Conservation (phyloP, 2,113 vertebrate species). For the Oryctolagus cuniculus region DNA sequence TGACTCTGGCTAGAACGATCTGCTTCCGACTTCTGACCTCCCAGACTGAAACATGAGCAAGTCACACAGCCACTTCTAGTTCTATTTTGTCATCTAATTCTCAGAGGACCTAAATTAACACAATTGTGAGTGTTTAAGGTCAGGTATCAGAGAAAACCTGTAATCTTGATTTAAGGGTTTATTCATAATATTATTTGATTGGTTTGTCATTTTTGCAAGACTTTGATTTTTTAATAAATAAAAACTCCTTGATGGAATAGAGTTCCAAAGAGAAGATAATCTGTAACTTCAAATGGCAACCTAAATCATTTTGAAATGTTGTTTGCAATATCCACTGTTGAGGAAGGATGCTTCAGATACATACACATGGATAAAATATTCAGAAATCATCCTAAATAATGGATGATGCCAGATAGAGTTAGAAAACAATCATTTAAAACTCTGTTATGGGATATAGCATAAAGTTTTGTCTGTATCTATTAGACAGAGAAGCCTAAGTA, state of each 20-base stretch:
- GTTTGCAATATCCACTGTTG: not conserved
- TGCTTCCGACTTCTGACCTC: not conserved
- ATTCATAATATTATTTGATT: not conserved
- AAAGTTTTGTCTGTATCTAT: not conserved
- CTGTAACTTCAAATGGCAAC: conserved; percentile 1
- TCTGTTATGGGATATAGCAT: not conserved
- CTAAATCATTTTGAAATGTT: conserved; percentile 51
- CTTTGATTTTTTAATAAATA: conserved; percentile 63
- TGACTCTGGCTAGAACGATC: not conserved
- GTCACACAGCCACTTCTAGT: not conserved
- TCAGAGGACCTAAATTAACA: not conserved
- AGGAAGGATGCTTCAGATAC: conserved; percentile 27
- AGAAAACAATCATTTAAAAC: conserved; percentile 9
- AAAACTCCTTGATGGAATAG: not conserved
- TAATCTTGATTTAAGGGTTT: not conserved
- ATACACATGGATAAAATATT: conserved; percentile 69
- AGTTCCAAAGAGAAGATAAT: not conserved
- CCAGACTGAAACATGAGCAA: not conserved
- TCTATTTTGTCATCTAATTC: not conserved
- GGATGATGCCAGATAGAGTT: not conserved
- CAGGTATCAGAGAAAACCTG: not conserved
- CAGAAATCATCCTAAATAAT: conserved; percentile 71
- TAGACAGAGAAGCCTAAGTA: not conserved
- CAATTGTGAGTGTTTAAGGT: not conserved
- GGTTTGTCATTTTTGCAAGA: conserved; percentile 14